Base-by-base conservation (phyloP, 2,113 vertebrate species). In the Cyphomyrus discorhynchus region DNA sequence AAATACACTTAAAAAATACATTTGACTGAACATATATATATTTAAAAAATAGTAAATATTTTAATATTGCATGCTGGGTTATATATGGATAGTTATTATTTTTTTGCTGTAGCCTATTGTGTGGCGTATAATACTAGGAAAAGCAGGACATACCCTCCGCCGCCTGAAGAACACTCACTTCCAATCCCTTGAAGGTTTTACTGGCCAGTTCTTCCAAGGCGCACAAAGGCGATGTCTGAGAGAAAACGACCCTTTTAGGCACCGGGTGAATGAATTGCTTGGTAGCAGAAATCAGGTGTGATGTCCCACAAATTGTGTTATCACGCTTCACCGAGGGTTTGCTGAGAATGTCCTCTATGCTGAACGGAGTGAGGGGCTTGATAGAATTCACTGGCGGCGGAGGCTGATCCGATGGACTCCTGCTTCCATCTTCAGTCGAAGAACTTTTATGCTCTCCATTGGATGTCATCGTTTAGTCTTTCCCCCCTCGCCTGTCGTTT, bases 341-440 rank as follows among this genome's bases (percentile, higher is more conserved):
- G 95, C 95, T 98, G 92, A 98, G 97, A 94, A 98, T 98, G 95
- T 98, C 98, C 94, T 98, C 98, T 91, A 98, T 98, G 93, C 98
- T 97, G 95, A 98, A 98, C 19, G 98, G 97, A 24, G 98, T 98
- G 92, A 98, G 95, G 6, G 98, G 98, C 92, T 98, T 98, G 96
- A 97, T 98, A 94, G 97, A 97, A 95, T 97, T 98, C 92, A 97
- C 97, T 50, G 97, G 97, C 47, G 97, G 97, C 27, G 97, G 97
- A 90, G 98, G 96, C 91, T 97, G 97, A 92, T 98, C 97, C 95
- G 98, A 94, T 0, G 97, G 96, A 90, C 97, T 97, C 94, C 96
- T 94, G 92, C 97, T 95, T 92, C 97, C 93, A 91, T 98, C 97
- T 94, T 97, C 97, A 92, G 95, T 96, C 89, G 96, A 95, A 62